A percentile compares a stretch with the other conserved stretches of the same genome.
Evolutionary conservation across 1,140 invertebrate genomes (phyloP).

Genomic region (Cydia strobilella): DNA sequence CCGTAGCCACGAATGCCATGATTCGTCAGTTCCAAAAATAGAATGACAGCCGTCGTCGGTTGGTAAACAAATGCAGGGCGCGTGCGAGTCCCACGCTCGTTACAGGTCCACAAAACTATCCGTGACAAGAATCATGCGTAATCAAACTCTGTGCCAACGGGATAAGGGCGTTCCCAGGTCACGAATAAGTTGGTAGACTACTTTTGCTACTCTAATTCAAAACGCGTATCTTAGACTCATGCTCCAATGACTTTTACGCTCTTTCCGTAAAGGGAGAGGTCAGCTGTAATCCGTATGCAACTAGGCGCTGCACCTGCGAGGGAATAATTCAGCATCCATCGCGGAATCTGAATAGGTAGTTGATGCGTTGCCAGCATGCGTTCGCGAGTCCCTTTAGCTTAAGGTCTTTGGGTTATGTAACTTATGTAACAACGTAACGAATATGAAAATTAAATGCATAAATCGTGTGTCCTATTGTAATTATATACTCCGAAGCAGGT

Average conservation of each 20-base stretch:
- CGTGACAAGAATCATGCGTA: not conserved
- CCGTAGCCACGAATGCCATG: not conserved
- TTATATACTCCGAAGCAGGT: too few relatives aligned
- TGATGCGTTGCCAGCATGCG: slow-evolving; percentile 5
- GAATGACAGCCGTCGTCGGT: slow-evolving; percentile 10
- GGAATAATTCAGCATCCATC: slow-evolving; percentile 26
- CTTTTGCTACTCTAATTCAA: not conserved
- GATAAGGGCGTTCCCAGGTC: not conserved
- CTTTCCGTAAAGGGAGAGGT: not conserved
- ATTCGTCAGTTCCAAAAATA: slow-evolving; percentile 22
- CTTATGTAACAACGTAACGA: not conserved
- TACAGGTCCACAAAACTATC: not conserved
- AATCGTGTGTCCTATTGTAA: too few relatives aligned
- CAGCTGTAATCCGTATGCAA: not conserved
- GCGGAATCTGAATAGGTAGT: slow-evolving; percentile 12
- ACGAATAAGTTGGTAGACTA: not conserved
- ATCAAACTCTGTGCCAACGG: not conserved
- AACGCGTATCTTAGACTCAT: not conserved
- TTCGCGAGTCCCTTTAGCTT: not conserved
- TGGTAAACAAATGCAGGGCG: slow-evolving; percentile 26
- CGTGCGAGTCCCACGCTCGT: slow-evolving; percentile 18
- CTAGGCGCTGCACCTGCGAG: slow-evolving; percentile 26
- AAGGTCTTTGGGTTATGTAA: not conserved
- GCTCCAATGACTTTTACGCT: not conserved
- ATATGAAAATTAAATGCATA: too few relatives aligned